Conservation (phyloP, 2,888 invertebrate species). For the Sacculina carcini region DNA sequence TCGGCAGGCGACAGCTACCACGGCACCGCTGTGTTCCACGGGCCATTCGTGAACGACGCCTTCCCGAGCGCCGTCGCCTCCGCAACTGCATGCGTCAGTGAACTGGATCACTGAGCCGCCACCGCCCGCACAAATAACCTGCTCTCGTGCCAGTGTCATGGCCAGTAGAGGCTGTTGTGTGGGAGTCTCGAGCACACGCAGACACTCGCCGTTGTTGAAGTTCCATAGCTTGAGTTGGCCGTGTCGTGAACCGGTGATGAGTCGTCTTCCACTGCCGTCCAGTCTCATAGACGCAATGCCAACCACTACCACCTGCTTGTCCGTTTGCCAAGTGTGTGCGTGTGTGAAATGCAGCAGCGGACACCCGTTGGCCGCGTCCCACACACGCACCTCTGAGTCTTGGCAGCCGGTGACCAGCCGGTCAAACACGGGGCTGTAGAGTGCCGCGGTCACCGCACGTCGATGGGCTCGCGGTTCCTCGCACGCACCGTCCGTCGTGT, state of each 20-base stretch:
- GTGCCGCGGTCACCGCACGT: conserved; percentile 33
- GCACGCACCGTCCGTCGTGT: no score
- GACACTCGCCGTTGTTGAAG: conserved; percentile 47
- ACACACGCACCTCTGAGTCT: conserved; percentile 53
- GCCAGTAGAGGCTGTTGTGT: conserved; percentile 29
- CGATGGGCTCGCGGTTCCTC: no score
- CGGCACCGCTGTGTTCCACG: conserved; percentile 41
- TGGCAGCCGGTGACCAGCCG: conserved; percentile 43
- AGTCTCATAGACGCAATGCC: conserved; percentile 52
- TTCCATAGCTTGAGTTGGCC: conserved; percentile 61
- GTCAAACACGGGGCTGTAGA: conserved; percentile 48
- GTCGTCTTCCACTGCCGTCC: conserved; percentile 40
- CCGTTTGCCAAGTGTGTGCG: conserved; percentile 37
- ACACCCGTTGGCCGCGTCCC: conserved; percentile 43
- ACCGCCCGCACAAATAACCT: conserved; percentile 54
- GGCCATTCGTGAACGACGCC: conserved; percentile 42
- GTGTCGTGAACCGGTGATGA: conserved; percentile 49
- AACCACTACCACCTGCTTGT: conserved; percentile 36
- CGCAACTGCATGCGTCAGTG: conserved; percentile 27
- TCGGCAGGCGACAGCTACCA: conserved; percentile 36
- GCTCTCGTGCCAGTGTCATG: conserved; percentile 25
- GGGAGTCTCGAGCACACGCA: conserved; percentile 37
- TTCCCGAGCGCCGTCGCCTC: no score
- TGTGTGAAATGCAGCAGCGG: conserved; percentile 37
- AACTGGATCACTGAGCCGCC: conserved; percentile 43